Evolutionary conservation across 2,888 invertebrate genomes (phyloP).

Genomic region (Pandemis corylana): DNA sequence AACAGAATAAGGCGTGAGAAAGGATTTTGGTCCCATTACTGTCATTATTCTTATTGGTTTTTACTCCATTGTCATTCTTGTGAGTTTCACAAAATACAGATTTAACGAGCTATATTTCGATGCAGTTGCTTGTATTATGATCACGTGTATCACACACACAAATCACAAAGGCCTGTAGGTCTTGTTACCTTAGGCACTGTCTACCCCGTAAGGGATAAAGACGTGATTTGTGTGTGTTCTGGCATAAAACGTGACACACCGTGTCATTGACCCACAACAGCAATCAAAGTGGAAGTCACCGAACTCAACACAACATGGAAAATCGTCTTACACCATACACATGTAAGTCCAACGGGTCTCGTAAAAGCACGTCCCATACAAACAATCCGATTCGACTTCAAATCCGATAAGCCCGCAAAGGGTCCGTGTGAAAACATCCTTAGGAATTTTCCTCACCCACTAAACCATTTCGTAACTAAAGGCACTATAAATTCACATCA

Average conservation of each 20-base stretch:
- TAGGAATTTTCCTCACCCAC: constrained; percentile 3
- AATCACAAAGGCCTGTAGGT: too few species aligned
- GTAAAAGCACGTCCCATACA: constrained; percentile 19
- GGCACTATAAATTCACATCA: constrained; percentile 8
- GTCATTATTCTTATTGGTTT: background rate
- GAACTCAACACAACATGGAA: background rate
- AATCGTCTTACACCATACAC: constrained; percentile 1
- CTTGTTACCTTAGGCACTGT: too few species aligned
- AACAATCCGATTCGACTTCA: constrained; percentile 23
- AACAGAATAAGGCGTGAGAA: constrained; percentile 14
- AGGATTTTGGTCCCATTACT: background rate
- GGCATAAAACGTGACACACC: background rate
- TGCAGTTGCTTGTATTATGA: too few species aligned
- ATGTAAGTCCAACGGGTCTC: background rate
- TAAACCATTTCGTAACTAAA: constrained; percentile 1
- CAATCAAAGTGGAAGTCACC: background rate
- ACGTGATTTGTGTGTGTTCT: too few species aligned
- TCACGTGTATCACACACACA: too few species aligned
- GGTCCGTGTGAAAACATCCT: constrained; percentile 23
- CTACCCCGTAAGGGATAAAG: too few species aligned
- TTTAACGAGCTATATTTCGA: too few species aligned
- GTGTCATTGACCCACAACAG: background rate
- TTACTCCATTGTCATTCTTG: background rate
- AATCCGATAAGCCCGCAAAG: constrained; percentile 27
- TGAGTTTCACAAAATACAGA: background rate